Evolutionary conservation across 2,888 invertebrate genomes (phyloP), one percentile per base, ranked within the genome.

Genomic region (Teinopalpus imperialis): DNA sequence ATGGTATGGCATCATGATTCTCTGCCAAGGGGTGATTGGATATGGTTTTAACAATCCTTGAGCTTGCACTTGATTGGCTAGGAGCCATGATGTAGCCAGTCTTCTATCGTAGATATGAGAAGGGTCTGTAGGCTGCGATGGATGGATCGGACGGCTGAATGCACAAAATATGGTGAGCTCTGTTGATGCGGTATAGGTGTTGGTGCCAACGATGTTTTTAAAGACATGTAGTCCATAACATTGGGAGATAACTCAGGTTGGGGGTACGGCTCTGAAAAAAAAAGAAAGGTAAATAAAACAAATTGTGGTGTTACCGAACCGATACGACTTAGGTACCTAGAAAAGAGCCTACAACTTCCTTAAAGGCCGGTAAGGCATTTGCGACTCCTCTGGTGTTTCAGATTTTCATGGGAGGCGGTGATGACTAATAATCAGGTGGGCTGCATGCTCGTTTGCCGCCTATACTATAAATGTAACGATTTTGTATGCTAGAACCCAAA

Each of bases 1-100:
- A 41, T 83, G 80, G 60, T 90, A 91, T 0, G 91, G 91, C 61
- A 91, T 81, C 78, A 91, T 90, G 47, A 91, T 85, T 60, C 90
- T 83, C 41, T 91, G 90, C 92, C 91, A 92, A 1, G 90, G 89
- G 0, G 86, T 83, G 29, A 88, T 83, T 0, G 89, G 90, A 58
- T 89, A 89, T 0, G 89, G 89, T 62, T 89, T 89, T 2, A 89
- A 66, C 2, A 89, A 69, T 0, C 83, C 81, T 59, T 80, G 90
- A 0, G 76, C 86, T 73, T 77, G 89, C 6, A 80, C 85, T 57
- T 90, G 86, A 49, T 90, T 90, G 21, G 90, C 87, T 32, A 92
- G 63, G 0, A 92, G 78, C 89, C 89, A 89, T 24, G 89, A 88
- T 6, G 91, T 90, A 2, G 90, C 89, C 1, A 91, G 68, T 49